Percentiles rank a stretch among this genome's conserved stretches.
Evolutionary conservation across 1,140 invertebrate species (phyloP).

Genomic region (Papilio aristodemus): DNA sequence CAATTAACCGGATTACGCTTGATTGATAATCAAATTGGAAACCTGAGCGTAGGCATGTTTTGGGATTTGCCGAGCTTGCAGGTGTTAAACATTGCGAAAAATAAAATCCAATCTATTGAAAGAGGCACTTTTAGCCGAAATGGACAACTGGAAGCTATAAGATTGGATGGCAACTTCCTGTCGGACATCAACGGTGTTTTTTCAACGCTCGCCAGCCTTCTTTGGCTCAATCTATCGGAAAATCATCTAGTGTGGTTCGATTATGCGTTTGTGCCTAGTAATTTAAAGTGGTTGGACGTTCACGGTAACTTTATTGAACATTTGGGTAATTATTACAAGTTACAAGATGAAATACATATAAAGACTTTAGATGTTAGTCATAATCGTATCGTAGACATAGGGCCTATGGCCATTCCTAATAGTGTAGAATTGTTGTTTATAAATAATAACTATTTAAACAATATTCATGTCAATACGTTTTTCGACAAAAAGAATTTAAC

Average conservation of each 20-base stretch:
- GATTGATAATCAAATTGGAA: slow-evolving; percentile 93
- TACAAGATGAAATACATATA: slow-evolving; percentile 88
- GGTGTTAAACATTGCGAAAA: slow-evolving; percentile 92
- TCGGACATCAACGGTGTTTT: slow-evolving; percentile 93
- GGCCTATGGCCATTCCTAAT: slow-evolving; percentile 91
- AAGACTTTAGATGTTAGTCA: slow-evolving; percentile 93
- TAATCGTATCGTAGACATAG: slow-evolving; percentile 90
- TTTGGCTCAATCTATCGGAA: slow-evolving; percentile 94
- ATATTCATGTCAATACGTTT: slow-evolving; percentile 91
- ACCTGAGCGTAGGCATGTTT: slow-evolving; percentile 91
- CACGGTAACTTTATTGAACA: slow-evolving; percentile 93
- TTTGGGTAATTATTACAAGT: slow-evolving; percentile 91
- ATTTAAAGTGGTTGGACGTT: slow-evolving; percentile 94
- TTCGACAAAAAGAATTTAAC: slow-evolving; percentile 90
- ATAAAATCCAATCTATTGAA: slow-evolving; percentile 92
- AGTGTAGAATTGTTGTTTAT: slow-evolving; percentile 93
- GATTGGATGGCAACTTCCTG: slow-evolving; percentile 92
- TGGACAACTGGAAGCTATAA: slow-evolving; percentile 88
- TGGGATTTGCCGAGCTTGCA: slow-evolving; percentile 90
- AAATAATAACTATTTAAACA: slow-evolving; percentile 92
- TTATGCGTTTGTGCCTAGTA: slow-evolving; percentile 92
- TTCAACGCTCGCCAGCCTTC: slow-evolving; percentile 87
- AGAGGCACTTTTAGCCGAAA: slow-evolving; percentile 90
- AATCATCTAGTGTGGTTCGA: slow-evolving; percentile 96
- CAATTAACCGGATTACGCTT: slow-evolving; percentile 91